These are phyloP conservation scores for Drosophila leontia DNA, from an alignment of 1,140 invertebrate genomes.

Conservation along the genomic window DNA sequence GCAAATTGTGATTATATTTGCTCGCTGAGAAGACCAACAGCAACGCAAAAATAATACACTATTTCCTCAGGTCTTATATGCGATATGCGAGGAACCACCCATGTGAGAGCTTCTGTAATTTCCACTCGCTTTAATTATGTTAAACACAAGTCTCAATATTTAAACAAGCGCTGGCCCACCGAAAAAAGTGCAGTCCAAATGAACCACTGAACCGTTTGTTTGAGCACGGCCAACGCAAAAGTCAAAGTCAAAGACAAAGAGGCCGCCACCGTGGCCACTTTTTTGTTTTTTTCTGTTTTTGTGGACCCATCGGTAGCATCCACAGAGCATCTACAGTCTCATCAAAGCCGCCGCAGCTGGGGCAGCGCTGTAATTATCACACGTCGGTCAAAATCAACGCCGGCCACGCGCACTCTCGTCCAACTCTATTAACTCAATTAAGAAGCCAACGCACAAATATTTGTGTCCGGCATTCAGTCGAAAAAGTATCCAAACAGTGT, in stretches of 20 bases:
- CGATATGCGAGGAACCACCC: background rate
- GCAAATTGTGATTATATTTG: conserved; percentile 70
- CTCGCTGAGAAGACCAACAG: conserved; percentile 13
- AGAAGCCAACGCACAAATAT: conserved; percentile 70
- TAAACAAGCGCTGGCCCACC: conserved; percentile 62
- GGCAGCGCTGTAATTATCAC: conserved; percentile 75
- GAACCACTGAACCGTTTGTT: conserved; percentile 78
- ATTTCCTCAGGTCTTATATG: conserved; percentile 30
- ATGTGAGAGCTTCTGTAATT: conserved; percentile 63
- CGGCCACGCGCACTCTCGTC: conserved; percentile 68
- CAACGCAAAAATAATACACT: conserved; percentile 33
- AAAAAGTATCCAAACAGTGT: conserved; percentile 78
- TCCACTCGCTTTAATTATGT: conserved; percentile 78
- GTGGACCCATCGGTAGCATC: conserved; percentile 35
- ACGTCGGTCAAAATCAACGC: conserved; percentile 79
- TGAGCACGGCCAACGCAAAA: conserved; percentile 68
- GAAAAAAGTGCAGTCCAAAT: conserved; percentile 69
- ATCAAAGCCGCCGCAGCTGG: conserved; percentile 74
- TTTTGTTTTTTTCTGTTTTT: conserved; percentile 5
- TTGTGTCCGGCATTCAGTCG: conserved; percentile 79
- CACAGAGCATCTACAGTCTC: conserved; percentile 43
- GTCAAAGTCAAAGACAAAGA: conserved; percentile 34
- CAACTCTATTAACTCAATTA: conserved; percentile 81
- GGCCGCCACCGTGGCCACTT: conserved; percentile 34
- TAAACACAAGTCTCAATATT: conserved; percentile 81